Base-by-base conservation (phyloP, 2,113 vertebrate genomes). In the Naja naja region DNA sequence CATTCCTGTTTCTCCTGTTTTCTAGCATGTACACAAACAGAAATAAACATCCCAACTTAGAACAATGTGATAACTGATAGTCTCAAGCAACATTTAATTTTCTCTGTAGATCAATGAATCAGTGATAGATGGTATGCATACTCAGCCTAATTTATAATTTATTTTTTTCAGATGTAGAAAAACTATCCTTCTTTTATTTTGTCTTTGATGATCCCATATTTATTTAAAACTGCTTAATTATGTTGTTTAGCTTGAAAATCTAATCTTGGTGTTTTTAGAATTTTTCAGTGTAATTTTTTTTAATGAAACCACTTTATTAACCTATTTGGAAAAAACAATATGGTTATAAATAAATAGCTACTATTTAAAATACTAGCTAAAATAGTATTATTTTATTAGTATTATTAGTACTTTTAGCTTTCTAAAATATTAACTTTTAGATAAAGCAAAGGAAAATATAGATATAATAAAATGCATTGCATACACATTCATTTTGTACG, bases 401-500 rank as follows among this genome's bases (percentile, higher is more conserved):
- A n/a, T 55, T 55, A 45, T 39, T 91, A 30, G n/a, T 45, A 85
- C 34, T 81, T 91, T 45, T 16, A 85, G 34, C 34, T 85, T 91
- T 43, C 49, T 27, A 91, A 85, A 56, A 14, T 47, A 56, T n/a
- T 16, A 91, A 47, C 25, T 11, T 56, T 86, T 27, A 54, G 39
- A 56, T 60, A 39, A 14, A 49, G 45, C 30, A 92, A 39, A 45
- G 23, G 39, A 81, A 52, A 56, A 30, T 85, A 34, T 54, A 34
- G 43, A 25, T 60, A n/a, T 39, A 53, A 91, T 64, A 11, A 60
- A 74, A 52, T 52, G 23, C 49, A 6, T 64, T 88, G 6, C 10
- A 92, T 88, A 9, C 90, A 34, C 91, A 94, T 47, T 81, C 0
- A 12, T 64, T 91, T 95, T 95, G 64, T 95, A 89, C 56, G 52